A percentile compares a stretch with the other conserved stretches of the same genome.
Conservation (phyloP, 2,797 vertebrate species). For the Steatocranus sp. region DNA sequence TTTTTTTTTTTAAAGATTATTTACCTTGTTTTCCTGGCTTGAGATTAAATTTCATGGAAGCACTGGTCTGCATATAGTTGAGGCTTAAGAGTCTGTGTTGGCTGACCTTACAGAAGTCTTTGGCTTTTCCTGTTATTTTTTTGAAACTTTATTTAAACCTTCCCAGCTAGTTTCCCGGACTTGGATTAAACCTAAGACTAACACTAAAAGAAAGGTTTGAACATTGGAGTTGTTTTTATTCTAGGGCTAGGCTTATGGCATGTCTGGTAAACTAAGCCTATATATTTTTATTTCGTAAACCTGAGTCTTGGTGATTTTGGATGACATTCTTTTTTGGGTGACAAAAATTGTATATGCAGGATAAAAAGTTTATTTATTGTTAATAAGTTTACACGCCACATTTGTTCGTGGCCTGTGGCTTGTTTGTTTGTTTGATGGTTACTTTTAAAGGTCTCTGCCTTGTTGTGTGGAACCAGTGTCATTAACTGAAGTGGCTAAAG, state of each 20-base stretch:
- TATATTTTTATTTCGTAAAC: neutral
- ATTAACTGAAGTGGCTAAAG: neutral
- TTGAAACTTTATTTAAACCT: neutral
- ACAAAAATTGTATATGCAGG: neutral
- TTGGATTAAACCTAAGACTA: neutral
- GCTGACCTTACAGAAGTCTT: accelerated
- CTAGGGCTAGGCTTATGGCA: neutral
- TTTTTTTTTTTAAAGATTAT: neutral
- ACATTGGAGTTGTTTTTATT: neutral
- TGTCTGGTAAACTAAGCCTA: neutral
- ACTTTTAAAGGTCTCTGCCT: neutral
- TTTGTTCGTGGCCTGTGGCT: neutral
- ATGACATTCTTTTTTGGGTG: neutral
- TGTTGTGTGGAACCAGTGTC: neutral
- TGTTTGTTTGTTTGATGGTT: neutral
- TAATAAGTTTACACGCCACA: neutral
- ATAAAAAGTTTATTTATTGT: neutral
- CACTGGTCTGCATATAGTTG: neutral
- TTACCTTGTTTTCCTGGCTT: neutral
- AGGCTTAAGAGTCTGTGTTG: neutral
- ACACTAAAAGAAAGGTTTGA: neutral
- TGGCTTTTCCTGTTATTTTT: neutral
- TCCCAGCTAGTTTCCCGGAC: accelerated
- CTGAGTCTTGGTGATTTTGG: neutral
- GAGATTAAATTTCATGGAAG: neutral